These are phyloP conservation scores for Orchesella flavescens DNA, from an alignment of 2,888 invertebrate species.

Conservation along the genomic window DNA sequence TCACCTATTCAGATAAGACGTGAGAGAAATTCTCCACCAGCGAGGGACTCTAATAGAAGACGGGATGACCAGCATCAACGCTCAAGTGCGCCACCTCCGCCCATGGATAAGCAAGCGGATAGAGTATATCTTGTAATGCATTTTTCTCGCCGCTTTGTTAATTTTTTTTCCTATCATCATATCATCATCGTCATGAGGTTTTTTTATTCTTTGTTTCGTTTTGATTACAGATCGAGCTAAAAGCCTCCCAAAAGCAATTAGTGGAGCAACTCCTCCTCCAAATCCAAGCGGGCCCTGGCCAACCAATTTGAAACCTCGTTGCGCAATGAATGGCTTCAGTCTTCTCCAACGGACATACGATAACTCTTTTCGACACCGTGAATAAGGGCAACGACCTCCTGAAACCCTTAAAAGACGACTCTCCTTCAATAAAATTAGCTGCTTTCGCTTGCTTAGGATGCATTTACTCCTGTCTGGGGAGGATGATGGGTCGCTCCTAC, in stretches of 20 bases:
- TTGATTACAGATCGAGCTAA: conserved; percentile 89
- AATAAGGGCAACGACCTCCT: conserved; percentile 98
- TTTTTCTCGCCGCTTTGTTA: too few species aligned
- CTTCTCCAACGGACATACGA: conserved; percentile 98
- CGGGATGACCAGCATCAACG: conserved; percentile 64
- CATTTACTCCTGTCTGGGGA: conserved; percentile 97
- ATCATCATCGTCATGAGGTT: too few species aligned
- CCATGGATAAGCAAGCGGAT: too few species aligned
- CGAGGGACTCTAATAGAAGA: conserved; percentile 68
- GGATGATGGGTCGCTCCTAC: conserved; percentile 99
- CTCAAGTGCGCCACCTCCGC: conserved; percentile 65
- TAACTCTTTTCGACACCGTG: conserved; percentile 95
- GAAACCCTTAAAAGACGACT: conserved; percentile 95
- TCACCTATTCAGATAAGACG: conserved; percentile 16
- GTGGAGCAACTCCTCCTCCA: conserved; percentile 94
- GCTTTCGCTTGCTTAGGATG: conserved; percentile 96
- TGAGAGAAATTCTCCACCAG: conserved; percentile 13
- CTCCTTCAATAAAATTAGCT: conserved; percentile 94
- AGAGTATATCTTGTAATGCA: too few species aligned
- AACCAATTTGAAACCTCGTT: conserved; percentile 92
- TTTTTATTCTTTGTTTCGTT: too few species aligned
- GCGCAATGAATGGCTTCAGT: conserved; percentile 93
- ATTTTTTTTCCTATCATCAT: too few species aligned
- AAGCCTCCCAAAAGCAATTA: conserved; percentile 95
- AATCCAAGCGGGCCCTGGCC: conserved; percentile 92